phyloP scores from a whole-genome alignment of 1,140 invertebrate genomes.

The Brachionus koreanus region DNA sequence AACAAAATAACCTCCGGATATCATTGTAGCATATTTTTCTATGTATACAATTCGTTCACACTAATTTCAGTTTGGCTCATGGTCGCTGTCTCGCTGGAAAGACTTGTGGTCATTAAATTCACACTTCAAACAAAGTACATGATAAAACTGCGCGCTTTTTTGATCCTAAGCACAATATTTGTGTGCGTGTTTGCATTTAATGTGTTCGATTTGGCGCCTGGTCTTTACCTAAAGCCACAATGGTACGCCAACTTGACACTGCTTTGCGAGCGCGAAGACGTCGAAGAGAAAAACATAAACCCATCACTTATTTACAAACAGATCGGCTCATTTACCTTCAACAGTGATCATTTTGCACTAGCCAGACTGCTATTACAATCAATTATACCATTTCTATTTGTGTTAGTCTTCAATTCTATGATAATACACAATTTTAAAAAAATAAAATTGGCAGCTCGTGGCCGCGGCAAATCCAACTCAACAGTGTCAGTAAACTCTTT shows the following conservation, averaged over 20 bases:
- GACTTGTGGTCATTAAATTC: constrained; percentile 21
- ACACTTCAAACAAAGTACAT: constrained; percentile 26
- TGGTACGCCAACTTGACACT: constrained; percentile 38
- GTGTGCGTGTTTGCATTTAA: not conserved
- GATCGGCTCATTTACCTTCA: constrained; percentile 1
- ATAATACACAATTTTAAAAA: constrained; percentile 38
- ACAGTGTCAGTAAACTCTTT: not conserved
- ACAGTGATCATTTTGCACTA: not conserved
- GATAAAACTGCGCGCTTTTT: constrained; percentile 26
- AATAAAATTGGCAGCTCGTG: constrained; percentile 14
- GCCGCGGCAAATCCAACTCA: constrained; percentile 17
- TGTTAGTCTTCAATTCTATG: constrained; percentile 23
- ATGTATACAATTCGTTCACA: constrained; percentile 32
- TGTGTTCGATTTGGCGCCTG: constrained; percentile 39
- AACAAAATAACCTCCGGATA: constrained; percentile 12
- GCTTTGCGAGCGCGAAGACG: constrained; percentile 39
- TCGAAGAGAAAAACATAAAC: not conserved
- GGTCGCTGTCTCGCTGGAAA: constrained; percentile 28
- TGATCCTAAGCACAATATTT: constrained; percentile 6
- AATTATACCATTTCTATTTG: constrained; percentile 25
- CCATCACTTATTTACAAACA: not conserved
- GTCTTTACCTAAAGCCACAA: constrained; percentile 30
- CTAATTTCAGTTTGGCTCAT: constrained; percentile 26
- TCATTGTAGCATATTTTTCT: constrained; percentile 31
- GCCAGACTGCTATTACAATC: constrained; percentile 19